These are phyloP conservation scores for Nebria brevicollis DNA, from an alignment of 2,888 invertebrate genomes.

Conservation along the genomic window DNA sequence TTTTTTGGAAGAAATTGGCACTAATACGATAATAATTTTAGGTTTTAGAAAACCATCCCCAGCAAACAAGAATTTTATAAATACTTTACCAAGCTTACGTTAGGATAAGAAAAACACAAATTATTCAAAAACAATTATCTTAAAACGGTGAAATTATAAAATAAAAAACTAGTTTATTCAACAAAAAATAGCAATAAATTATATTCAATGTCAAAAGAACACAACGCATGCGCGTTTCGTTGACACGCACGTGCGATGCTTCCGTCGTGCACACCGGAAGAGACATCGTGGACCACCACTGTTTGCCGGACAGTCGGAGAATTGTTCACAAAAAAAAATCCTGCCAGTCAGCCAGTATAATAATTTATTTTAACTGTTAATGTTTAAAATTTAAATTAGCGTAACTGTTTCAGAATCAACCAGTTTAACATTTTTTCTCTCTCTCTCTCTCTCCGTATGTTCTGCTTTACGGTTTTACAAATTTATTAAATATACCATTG, in stretches of 20 bases:
- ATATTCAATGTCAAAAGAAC: constrained; percentile 9
- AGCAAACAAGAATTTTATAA: no score
- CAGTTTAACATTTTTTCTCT: constrained; percentile 17
- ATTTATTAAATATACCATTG: no score
- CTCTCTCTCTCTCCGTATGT: no score
- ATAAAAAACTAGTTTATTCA: no score
- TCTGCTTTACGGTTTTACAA: no score
- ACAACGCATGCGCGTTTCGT: neutral
- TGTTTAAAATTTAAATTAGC: constrained; percentile 43
- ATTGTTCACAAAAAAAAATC: neutral
- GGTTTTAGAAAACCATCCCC: neutral
- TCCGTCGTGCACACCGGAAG: constrained; percentile 9
- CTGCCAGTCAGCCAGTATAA: neutral
- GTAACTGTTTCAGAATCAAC: constrained; percentile 34
- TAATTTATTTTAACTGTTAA: constrained; percentile 36
- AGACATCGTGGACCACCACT: constrained; percentile 11
- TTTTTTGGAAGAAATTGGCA: neutral
- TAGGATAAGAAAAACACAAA: no score
- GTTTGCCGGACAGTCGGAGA: neutral
- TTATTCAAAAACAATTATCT: no score
- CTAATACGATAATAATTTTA: neutral
- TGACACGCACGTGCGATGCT: constrained; percentile 19
- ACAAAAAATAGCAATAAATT: neutral
- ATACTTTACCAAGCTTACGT: no score
- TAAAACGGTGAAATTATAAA: no score